phyloP scores from a whole-genome alignment of 2,888 invertebrate genomes.

The Archips crataeganus region DNA sequence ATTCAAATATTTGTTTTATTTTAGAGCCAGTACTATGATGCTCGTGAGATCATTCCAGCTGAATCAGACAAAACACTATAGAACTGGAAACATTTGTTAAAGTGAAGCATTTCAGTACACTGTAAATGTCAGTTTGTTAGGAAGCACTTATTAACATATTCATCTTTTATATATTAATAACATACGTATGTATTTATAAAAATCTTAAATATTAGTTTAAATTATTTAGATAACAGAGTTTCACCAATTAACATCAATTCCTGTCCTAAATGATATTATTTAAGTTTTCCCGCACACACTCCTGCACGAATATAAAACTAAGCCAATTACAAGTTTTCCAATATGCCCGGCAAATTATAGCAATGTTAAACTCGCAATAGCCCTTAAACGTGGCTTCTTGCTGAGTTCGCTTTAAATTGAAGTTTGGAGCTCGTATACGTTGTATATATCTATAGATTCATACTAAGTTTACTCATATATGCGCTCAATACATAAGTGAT shows the following conservation, averaged over 20 bases:
- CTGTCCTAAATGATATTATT: constrained; percentile 65
- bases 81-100: neutral
- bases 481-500: neutral
- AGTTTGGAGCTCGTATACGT: constrained; percentile 60
- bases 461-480: neutral
- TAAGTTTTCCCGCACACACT: constrained; percentile 70
- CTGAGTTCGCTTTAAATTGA: constrained; percentile 62
- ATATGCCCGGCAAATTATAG: constrained; percentile 79
- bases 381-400: constrained; percentile 66
- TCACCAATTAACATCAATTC: constrained; percentile 52
- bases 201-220: neutral
- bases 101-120: neutral
- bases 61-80: constrained; percentile 1
- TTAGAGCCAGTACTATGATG: constrained; percentile 3
- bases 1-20: constrained; percentile 29
- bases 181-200: neutral
- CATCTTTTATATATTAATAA: too few relatives aligned
- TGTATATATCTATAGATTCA: constrained; percentile 25
- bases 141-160: too few relatives aligned
- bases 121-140: neutral
- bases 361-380: constrained; percentile 74
- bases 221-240: constrained; percentile 5
- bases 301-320: constrained; percentile 77
- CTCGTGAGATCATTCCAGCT: constrained; percentile 6
- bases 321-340: constrained; percentile 84